A percentile compares a stretch with the other conserved stretches of the same genome.
phyloP scores from a whole-genome alignment of 2,113 vertebrate genomes.

The Scomber japonicus region DNA sequence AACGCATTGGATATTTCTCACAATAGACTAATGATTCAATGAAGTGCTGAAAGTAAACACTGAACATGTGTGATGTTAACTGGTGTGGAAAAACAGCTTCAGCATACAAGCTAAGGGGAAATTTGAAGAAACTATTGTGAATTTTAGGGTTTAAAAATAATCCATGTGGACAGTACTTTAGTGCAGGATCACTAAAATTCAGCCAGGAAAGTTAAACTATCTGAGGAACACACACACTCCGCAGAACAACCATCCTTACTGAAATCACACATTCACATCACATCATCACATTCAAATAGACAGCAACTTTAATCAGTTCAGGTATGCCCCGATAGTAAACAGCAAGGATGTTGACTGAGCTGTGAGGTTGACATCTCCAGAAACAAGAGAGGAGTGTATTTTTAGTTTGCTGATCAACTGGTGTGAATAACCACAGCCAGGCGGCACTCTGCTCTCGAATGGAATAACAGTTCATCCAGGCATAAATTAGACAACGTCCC shows the following conservation, averaged over 20 bases:
- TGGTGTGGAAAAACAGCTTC: not conserved
- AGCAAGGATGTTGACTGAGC: conserved; percentile 47
- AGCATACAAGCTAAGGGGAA: not conserved
- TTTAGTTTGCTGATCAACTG: conserved; percentile 67
- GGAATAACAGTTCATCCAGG: conserved; percentile 42
- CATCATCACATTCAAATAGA: conserved; percentile 7
- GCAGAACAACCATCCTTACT: not conserved
- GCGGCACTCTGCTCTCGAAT: conserved; percentile 29
- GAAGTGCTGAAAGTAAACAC: not conserved
- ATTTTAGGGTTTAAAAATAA: not conserved
- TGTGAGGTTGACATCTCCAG: conserved; percentile 48
- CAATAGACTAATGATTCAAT: not conserved
- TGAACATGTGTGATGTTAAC: not conserved
- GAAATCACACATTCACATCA: not conserved
- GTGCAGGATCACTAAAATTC: not conserved
- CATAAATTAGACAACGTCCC: conserved; percentile 30
- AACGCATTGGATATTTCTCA: not conserved
- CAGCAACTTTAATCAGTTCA: conserved; percentile 11
- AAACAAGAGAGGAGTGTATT: conserved; percentile 80
- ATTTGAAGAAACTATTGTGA: not conserved
- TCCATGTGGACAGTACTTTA: not conserved
- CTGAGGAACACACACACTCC: not conserved
- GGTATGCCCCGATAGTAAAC: conserved; percentile 62
- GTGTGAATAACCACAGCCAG: conserved; percentile 45
- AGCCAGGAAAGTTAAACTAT: not conserved